Conservation (phyloP, 2,113 vertebrate species). For the Pluvialis apricaria region DNA sequence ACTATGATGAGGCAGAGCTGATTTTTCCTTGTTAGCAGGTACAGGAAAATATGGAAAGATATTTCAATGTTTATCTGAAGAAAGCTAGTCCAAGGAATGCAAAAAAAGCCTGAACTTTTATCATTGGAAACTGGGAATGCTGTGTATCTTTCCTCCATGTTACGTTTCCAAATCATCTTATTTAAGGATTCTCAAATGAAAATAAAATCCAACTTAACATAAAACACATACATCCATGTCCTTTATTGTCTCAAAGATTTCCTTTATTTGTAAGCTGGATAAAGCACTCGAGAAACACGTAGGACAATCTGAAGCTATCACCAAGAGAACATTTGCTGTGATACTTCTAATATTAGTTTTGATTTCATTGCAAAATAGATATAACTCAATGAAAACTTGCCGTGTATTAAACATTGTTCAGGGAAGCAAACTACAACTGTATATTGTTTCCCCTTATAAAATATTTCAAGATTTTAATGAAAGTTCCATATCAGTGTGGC, state of each 20-base stretch:
- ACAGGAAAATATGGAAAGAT: not conserved
- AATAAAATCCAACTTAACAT: not conserved
- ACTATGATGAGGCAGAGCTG: not conserved
- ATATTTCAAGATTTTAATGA: conserved; percentile 43
- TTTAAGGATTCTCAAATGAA: not conserved
- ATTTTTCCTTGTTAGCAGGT: not conserved
- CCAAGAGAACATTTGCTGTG: not conserved
- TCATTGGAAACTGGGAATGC: not conserved
- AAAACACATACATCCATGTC: not conserved
- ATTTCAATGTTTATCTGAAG: not conserved
- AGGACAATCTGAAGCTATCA: not conserved
- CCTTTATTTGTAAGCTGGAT: not conserved
- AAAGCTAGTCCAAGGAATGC: not conserved
- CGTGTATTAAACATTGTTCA: conserved; percentile 11
- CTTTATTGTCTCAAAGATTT: not conserved
- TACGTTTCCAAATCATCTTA: not conserved
- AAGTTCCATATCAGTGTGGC: conserved; percentile 1
- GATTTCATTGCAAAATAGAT: conserved; percentile 6
- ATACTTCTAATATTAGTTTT: not conserved
- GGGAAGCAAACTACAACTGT: not conserved
- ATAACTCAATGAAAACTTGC: not conserved
- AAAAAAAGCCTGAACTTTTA: not conserved
- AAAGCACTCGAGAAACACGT: not conserved
- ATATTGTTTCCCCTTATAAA: conserved; percentile 16
- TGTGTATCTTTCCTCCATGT: not conserved